phyloP scores from a whole-genome alignment of 2,888 invertebrate species.

The Sarcophaga caerulescens region DNA sequence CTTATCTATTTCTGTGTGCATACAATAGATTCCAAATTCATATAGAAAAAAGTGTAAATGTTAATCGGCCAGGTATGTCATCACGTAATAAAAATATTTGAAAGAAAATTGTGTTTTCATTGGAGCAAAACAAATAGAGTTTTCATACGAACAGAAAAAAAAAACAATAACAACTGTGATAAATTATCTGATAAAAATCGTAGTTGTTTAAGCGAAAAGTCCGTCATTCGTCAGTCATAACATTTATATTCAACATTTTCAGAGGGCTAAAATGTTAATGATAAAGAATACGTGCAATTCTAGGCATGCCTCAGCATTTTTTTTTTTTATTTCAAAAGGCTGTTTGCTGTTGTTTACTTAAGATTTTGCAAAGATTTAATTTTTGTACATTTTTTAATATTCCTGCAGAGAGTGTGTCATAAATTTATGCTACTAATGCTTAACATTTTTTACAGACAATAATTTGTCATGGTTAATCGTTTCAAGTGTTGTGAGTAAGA shows the following conservation, averaged over 20 bases:
- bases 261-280: background rate
- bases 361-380: background rate
- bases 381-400: background rate
- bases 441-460: background rate
- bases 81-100: too few relatives aligned
- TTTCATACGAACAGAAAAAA: too few relatives aligned
- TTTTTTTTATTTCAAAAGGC: background rate
- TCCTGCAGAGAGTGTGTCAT: background rate
- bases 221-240: background rate
- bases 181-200: background rate
- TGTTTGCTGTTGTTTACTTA: background rate
- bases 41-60: too few relatives aligned
- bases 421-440: constrained; percentile 11
- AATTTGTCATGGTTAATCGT: background rate
- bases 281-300: constrained; percentile 62
- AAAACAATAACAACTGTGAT: too few relatives aligned
- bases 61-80: too few relatives aligned
- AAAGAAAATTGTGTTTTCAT: too few relatives aligned
- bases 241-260: background rate
- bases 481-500: constrained; percentile 6
- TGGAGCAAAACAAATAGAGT: too few relatives aligned
- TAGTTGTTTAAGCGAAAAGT: constrained; percentile 5
- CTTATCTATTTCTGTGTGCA: background rate
- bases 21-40: too few relatives aligned
- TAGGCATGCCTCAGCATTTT: constrained; percentile 26